A percentile compares a stretch with the other conserved stretches of the same genome.
Evolutionary conservation across 2,113 vertebrate species (phyloP).

Genomic region (Plecturocebus donacophilus): DNA sequence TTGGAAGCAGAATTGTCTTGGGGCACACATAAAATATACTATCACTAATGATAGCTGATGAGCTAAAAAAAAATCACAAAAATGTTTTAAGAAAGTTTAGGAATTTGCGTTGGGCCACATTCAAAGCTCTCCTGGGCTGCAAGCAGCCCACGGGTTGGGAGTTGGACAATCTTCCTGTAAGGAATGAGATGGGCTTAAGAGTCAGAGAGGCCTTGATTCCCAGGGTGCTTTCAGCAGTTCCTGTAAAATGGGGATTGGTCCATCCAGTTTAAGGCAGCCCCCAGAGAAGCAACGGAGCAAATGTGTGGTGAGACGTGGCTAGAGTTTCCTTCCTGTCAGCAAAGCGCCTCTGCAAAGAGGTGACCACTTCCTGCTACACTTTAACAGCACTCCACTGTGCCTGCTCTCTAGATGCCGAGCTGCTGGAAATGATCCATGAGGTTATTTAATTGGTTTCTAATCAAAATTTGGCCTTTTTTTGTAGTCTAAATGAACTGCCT

Average conservation of each 20-base stretch:
- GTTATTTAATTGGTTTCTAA: neutral
- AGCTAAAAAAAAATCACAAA: too few species aligned
- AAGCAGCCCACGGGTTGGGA: too few species aligned
- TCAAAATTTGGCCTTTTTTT: neutral
- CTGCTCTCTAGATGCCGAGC: neutral
- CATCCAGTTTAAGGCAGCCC: accelerated
- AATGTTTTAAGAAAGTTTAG: too few species aligned
- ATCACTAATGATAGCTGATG: too few species aligned
- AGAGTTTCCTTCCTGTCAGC: too few species aligned
- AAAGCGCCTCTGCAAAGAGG: too few species aligned
- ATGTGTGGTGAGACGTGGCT: accelerated
- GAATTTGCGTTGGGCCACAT: too few species aligned
- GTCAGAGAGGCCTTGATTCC: neutral
- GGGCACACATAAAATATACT: too few species aligned
- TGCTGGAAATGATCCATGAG: neutral
- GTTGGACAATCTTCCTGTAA: neutral
- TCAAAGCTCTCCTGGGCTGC: too few species aligned
- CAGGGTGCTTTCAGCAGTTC: neutral
- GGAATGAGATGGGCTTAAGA: neutral
- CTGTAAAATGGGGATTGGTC: too few species aligned
- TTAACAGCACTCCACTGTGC: accelerated
- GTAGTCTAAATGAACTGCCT: neutral
- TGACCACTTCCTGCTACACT: accelerated
- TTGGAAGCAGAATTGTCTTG: too few species aligned
- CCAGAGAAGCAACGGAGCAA: neutral